Evolutionary conservation across 1,140 invertebrate species (phyloP), one percentile per base, ranked within the genome.

Genomic region (Akabosia matsudoensis): DNA sequence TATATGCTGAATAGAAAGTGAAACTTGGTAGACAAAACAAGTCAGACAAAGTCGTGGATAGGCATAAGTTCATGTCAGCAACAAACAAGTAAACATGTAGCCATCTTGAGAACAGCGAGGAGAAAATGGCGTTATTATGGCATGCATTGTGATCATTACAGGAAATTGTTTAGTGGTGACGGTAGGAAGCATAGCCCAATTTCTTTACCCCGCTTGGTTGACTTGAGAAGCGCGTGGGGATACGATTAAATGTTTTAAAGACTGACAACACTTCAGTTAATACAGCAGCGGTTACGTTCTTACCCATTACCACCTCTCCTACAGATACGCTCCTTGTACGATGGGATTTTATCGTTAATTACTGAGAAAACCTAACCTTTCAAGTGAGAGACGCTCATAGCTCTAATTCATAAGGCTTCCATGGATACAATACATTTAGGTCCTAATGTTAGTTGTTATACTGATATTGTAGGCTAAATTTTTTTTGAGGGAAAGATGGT

Each of bases 311-410:
- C 28, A 28, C 28, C 3, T 30, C 31, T n/a, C 30, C 28, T 2
- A 67, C n/a, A n/a, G n/a, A n/a, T n/a, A n/a, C n/a, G n/a, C n/a
- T n/a, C n/a, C n/a, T n/a, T n/a, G n/a, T n/a, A n/a, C n/a, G n/a
- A n/a, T n/a, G n/a, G 24, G 31, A 67, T 67, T 67, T 67, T 30
- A 24, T 28, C n/a, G 7, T 67, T 67, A 67, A 67, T 67, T 67
- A 67, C 61, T 31, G n/a, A n/a, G n/a, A n/a, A n/a, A n/a, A n/a
- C n/a, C n/a, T n/a, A n/a, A n/a, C n/a, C n/a, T n/a, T n/a, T n/a
- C n/a, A n/a, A n/a, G n/a, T n/a, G n/a, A n/a, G n/a, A n/a, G n/a
- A n/a, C n/a, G n/a, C n/a, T n/a, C n/a, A n/a, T n/a, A n/a, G n/a
- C n/a, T n/a, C n/a, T n/a, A n/a, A n/a, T n/a, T n/a, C n/a, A n/a